phyloP scores from a whole-genome alignment of 2,113 vertebrate species.

The Thamnophis sirtalis region DNA sequence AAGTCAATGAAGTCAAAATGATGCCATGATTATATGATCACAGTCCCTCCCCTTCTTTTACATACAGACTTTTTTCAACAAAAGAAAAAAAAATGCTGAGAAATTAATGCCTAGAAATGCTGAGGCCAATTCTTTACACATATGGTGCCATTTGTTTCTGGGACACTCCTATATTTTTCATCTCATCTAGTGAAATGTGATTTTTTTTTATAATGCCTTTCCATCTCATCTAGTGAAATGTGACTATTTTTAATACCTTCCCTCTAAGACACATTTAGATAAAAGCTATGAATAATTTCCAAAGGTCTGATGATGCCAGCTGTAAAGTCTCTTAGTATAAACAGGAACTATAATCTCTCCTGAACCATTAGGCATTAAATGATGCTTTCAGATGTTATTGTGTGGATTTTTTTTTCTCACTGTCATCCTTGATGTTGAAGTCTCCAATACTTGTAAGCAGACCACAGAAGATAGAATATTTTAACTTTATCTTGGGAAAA shows the following conservation, averaged over 20 bases:
- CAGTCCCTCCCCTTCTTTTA: neutral
- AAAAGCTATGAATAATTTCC: neutral
- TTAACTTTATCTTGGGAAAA: neutral
- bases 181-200: neutral
- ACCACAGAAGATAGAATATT: neutral
- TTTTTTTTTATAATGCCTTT: neutral
- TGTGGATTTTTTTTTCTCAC: neutral
- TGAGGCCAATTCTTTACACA: neutral
- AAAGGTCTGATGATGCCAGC: neutral
- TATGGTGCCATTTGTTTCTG: neutral
- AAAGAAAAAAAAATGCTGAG: neutral
- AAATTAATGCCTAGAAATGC: neutral
- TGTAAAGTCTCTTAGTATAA: neutral
- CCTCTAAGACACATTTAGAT: neutral
- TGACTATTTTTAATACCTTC: neutral
- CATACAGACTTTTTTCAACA: neutral
- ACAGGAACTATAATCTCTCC: neutral
- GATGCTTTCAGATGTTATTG: neutral
- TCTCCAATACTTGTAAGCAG: neutral
- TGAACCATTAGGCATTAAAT: neutral
- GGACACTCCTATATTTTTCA: neutral
- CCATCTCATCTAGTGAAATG: neutral
- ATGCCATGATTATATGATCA: neutral
- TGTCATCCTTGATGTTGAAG: neutral
- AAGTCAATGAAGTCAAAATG: neutral